A percentile compares a stretch with the other conserved stretches of the same genome.
Evolutionary conservation across 2,113 vertebrate species (phyloP).

Genomic region (Vulpes ferrilata): DNA sequence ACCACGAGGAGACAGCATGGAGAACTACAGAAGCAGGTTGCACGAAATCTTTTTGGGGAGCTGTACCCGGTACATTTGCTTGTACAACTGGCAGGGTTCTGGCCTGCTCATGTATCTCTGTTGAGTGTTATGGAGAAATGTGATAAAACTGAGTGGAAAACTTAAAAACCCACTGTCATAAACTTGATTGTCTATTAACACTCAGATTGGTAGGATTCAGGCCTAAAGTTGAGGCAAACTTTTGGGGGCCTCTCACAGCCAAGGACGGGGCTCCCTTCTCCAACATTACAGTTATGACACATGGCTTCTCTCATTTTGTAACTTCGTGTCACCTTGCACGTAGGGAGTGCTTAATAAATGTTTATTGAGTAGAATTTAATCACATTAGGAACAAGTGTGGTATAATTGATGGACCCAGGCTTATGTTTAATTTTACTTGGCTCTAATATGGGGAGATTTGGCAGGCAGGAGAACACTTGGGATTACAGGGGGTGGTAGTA

Average conservation of each 20-base stretch:
- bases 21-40: not conserved
- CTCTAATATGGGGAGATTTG: not conserved
- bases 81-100: not conserved
- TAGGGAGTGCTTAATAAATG: not conserved
- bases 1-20: constrained; percentile 47
- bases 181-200: not conserved
- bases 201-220: not conserved
- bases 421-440: constrained; percentile 23
- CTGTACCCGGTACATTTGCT: not conserved
- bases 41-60: rapidly evolving
- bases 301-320: not conserved
- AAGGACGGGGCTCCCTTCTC: not conserved
- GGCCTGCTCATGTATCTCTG: not conserved
- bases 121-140: not conserved
- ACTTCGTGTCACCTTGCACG: not conserved
- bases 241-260: not conserved
- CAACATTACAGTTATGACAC: not conserved
- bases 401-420: not conserved
- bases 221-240: not conserved
- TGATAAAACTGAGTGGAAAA: not conserved
- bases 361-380: not conserved
- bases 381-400: not conserved
- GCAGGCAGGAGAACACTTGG: not conserved
- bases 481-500: not conserved
- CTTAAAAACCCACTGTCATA: not conserved